These are phyloP conservation scores for Xiphophorus hellerii DNA, from an alignment of 2,113 vertebrate genomes.

Conservation along the genomic window DNA sequence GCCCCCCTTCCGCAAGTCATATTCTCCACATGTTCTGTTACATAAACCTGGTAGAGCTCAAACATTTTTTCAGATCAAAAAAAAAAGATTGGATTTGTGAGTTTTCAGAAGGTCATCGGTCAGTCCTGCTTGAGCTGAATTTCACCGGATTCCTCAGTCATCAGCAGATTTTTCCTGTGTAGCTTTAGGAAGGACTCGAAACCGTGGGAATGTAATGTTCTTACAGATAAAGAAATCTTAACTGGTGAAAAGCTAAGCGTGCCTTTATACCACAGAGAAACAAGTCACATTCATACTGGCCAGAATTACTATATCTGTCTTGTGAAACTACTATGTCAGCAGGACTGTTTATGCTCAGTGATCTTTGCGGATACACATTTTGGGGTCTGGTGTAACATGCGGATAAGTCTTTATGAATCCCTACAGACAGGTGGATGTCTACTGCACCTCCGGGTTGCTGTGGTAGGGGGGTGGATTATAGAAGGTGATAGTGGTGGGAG, in stretches of 20 bases:
- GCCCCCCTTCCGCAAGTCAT: not conserved
- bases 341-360: not conserved
- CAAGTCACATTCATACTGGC: not conserved
- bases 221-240: not conserved
- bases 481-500: slow-evolving; percentile 64
- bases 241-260: not conserved
- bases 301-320: not conserved
- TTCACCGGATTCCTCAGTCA: not conserved
- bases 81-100: no score
- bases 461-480: slow-evolving; percentile 57
- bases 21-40: not conserved
- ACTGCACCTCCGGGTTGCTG: slow-evolving; percentile 52
- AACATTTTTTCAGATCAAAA: no score
- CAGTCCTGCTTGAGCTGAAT: no score
- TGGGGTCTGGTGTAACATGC: slow-evolving; percentile 16
- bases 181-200: not conserved
- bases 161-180: not conserved
- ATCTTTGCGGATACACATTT: not conserved
- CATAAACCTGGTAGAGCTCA: not conserved
- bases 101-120: no score
- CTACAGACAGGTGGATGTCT: slow-evolving; percentile 66
- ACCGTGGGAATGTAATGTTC: no score
- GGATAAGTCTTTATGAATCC: slow-evolving; percentile 37
- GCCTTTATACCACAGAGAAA: not conserved
- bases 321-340: not conserved